A percentile compares a stretch with the other conserved stretches of the same genome.
phyloP scores from a whole-genome alignment of 2,888 invertebrate genomes.

The Oligia latruncula region DNA sequence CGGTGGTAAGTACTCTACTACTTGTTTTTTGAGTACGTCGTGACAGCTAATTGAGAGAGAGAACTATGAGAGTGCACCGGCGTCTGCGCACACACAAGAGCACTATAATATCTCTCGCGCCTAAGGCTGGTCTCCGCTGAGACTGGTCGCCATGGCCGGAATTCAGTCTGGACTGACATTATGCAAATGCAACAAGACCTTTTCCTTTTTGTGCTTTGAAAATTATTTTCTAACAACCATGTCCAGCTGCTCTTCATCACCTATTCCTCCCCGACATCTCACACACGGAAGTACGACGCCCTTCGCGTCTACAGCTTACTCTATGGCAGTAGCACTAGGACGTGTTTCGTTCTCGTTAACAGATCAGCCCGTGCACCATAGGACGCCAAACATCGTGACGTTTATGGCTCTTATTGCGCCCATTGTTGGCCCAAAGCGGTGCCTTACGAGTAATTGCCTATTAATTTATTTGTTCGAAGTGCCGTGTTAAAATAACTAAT shows the following conservation, averaged over 20 bases:
- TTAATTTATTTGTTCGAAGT: slow-evolving; percentile 70
- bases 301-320: slow-evolving; percentile 59
- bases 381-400: slow-evolving; percentile 85
- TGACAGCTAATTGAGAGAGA: not conserved
- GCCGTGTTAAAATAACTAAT: slow-evolving; percentile 59
- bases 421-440: slow-evolving; percentile 79
- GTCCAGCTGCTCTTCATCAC: not conserved
- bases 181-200: not conserved
- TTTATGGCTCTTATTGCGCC: slow-evolving; percentile 84
- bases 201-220: not conserved
- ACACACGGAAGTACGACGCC: slow-evolving; percentile 41
- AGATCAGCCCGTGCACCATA: slow-evolving; percentile 83
- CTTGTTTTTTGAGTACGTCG: not conserved
- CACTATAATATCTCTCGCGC: not conserved
- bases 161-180: not conserved
- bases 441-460: slow-evolving; percentile 79
- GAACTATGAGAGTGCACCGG: not conserved
- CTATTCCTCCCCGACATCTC: not conserved
- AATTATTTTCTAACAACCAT: not conserved
- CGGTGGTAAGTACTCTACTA: not conserved
- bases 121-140: not conserved
- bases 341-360: slow-evolving; percentile 85
- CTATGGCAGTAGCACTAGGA: slow-evolving; percentile 79
- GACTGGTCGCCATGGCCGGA: not conserved
- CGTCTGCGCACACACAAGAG: not conserved